Evolutionary conservation across 1,140 invertebrate genomes (phyloP).

Genomic region (Bombus picipes): DNA sequence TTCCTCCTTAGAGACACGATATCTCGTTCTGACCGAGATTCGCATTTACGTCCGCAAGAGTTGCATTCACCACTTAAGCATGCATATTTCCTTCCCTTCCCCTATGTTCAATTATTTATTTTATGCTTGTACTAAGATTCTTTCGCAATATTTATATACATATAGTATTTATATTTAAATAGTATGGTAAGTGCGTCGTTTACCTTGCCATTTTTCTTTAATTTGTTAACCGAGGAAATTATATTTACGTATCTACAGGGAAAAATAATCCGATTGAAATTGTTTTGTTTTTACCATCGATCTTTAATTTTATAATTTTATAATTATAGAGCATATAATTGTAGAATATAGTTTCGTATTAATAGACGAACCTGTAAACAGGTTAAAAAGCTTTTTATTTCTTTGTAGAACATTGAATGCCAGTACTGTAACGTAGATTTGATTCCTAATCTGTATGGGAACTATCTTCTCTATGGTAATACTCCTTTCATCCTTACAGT

Average conservation of each 20-base stretch:
- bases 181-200: neutral
- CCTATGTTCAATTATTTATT: neutral
- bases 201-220: neutral
- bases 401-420: neutral
- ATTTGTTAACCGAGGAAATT: neutral
- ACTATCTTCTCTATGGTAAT: neutral
- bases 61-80: neutral
- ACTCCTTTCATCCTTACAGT: neutral
- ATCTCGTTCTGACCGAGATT: conserved; percentile 30
- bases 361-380: neutral
- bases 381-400: neutral
- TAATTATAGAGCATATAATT: too few species aligned
- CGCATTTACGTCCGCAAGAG: neutral
- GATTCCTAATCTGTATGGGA: neutral
- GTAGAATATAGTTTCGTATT: neutral
- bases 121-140: neutral
- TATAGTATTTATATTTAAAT: neutral
- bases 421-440: neutral
- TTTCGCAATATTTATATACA: neutral
- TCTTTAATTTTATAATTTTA: too few species aligned
- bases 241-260: neutral
- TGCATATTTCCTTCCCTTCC: neutral
- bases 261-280: too few species aligned
- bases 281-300: too few species aligned
- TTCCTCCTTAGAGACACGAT: conserved; percentile 26